Evolutionary conservation across 2,888 invertebrate genomes (phyloP).

Genomic region (Dendrolimus pini): DNA sequence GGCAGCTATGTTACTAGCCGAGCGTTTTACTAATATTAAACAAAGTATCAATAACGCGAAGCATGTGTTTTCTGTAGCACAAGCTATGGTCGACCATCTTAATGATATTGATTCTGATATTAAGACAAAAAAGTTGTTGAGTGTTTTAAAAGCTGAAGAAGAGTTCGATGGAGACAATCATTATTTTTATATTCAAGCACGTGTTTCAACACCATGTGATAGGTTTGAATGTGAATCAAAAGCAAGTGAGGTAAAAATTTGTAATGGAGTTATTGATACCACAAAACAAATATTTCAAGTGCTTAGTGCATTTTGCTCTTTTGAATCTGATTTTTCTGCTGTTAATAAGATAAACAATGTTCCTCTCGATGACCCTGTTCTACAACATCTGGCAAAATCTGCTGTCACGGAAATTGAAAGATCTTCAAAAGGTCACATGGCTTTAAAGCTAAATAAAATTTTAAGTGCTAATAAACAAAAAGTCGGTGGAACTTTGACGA

Average conservation of each 20-base stretch:
- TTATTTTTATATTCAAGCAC: constrained; percentile 47
- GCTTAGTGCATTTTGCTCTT: constrained; percentile 66
- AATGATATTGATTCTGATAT: constrained; percentile 46
- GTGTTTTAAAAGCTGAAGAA: constrained; percentile 47
- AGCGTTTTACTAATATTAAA: constrained; percentile 42
- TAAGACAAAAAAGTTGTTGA: constrained; percentile 38
- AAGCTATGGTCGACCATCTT: constrained; percentile 44
- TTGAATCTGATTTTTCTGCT: constrained; percentile 30
- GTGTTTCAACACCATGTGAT: constrained; percentile 41
- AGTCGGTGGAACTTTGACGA: constrained; percentile 42
- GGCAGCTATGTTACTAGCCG: constrained; percentile 32
- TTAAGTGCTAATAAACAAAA: constrained; percentile 38
- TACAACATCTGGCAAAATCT: constrained; percentile 30
- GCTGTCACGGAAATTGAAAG: constrained; percentile 45
- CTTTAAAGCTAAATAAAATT: constrained; percentile 39
- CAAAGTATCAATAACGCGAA: constrained; percentile 41
- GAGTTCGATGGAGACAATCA: constrained; percentile 41
- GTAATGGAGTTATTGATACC: constrained; percentile 69
- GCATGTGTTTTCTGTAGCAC: constrained; percentile 39
- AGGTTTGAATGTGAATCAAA: constrained; percentile 37
- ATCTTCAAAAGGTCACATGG: constrained; percentile 30
- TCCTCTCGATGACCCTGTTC: constrained; percentile 37
- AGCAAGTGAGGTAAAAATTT: constrained; percentile 57
- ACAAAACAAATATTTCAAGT: constrained; percentile 56
- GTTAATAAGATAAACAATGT: constrained; percentile 24